phyloP scores from a whole-genome alignment of 2,888 invertebrate genomes.

The Invenusta paracnida region DNA sequence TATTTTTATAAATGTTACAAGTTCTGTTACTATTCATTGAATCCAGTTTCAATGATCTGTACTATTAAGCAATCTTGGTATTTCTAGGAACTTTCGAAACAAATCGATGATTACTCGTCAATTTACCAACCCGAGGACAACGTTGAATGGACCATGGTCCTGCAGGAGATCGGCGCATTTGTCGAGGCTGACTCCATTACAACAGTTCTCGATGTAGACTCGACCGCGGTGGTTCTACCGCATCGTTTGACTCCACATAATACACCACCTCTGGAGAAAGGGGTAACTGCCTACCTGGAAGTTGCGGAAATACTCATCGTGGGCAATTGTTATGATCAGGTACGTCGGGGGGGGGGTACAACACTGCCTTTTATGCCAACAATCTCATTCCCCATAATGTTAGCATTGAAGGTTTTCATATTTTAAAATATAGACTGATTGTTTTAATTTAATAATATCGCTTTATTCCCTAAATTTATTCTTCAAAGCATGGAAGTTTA shows the following conservation, averaged over 20 bases:
- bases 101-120: conserved; percentile 87
- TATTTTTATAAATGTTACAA: too few species aligned
- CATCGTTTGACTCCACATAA: conserved; percentile 78
- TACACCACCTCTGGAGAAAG: conserved; percentile 80
- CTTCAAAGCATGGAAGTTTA: too few species aligned
- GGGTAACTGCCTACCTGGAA: conserved; percentile 71
- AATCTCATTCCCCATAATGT: too few species aligned
- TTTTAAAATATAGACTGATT: too few species aligned
- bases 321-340: conserved; percentile 84
- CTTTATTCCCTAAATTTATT: too few species aligned
- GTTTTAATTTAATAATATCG: too few species aligned
- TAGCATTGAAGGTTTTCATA: too few species aligned
- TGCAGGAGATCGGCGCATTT: conserved; percentile 88
- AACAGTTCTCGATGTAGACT: conserved; percentile 79
- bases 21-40: too few species aligned
- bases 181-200: conserved; percentile 83
- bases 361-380: too few species aligned
- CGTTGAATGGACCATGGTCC: conserved; percentile 86
- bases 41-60: too few species aligned
- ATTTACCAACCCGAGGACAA: conserved; percentile 95
- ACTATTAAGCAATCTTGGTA: too few species aligned
- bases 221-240: conserved; percentile 75
- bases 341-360: too few species aligned
- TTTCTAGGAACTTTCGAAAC: conserved; percentile 84
- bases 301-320: conserved; percentile 89